Evolutionary conservation across 2,797 vertebrate species (phyloP).

Genomic region (Cirrhinus molitorella): DNA sequence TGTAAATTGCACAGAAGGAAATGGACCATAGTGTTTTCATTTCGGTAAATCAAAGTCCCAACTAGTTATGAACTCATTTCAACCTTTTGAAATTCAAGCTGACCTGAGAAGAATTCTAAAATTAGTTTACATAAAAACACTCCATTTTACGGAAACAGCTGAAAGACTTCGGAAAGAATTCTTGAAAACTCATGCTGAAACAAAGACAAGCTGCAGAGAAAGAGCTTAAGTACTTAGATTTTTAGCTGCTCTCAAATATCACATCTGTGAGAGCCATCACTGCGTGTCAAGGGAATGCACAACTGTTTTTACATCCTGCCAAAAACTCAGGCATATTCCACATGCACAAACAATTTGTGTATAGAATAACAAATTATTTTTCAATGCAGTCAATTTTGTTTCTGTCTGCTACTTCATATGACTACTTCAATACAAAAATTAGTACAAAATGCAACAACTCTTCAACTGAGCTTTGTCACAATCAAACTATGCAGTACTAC

Average conservation of each 20-base stretch:
- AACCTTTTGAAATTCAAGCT: background rate
- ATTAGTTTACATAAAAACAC: background rate
- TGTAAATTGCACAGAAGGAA: slow-evolving; percentile 16
- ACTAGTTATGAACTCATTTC: background rate
- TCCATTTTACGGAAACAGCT: background rate
- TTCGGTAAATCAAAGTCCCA: background rate
- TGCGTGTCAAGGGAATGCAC: slow-evolving; percentile 71
- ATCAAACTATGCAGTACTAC: background rate
- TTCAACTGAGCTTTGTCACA: background rate
- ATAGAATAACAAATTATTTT: too few relatives aligned
- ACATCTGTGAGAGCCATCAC: slow-evolving; percentile 83
- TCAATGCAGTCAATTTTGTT: background rate
- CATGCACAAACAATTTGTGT: slow-evolving; percentile 22
- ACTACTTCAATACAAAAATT: background rate
- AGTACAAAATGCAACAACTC: background rate
- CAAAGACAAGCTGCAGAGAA: slow-evolving; percentile 12
- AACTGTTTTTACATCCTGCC: slow-evolving; percentile 72
- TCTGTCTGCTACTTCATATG: background rate
- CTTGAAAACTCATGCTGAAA: slow-evolving; percentile 11
- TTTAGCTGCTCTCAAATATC: slow-evolving; percentile 71
- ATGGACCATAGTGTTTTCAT: slow-evolving; percentile 7
- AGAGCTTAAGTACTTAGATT: background rate
- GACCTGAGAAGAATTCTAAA: background rate
- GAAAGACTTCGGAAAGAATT: background rate
- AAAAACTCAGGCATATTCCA: slow-evolving; percentile 58